Evolutionary conservation across 2,113 vertebrate species (phyloP).

Genomic region (Gymnobelideus leadbeateri): DNA sequence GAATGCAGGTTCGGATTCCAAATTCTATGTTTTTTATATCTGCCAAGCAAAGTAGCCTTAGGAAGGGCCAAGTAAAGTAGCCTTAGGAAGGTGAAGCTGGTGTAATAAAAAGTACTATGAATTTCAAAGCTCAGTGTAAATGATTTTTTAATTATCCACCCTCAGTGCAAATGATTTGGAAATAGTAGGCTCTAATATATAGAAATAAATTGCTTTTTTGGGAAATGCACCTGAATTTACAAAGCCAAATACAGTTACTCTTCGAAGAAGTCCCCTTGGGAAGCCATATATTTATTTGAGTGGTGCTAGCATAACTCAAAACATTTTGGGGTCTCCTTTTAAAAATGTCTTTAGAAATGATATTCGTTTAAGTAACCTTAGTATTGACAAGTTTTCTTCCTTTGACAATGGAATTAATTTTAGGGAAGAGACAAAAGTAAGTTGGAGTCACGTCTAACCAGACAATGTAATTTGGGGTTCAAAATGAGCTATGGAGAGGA

Average conservation of each 20-base stretch:
- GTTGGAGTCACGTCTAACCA: not conserved
- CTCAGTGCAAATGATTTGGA: not conserved
- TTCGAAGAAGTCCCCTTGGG: not conserved
- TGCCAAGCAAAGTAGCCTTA: not conserved
- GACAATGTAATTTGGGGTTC: not conserved
- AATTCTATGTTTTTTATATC: not conserved
- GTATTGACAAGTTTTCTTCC: not conserved
- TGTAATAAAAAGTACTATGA: not conserved
- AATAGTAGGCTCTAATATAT: not conserved
- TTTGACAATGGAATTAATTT: not conserved
- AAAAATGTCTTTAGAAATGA: not conserved
- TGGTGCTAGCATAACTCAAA: not conserved
- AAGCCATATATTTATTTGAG: not conserved
- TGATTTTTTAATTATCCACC: not conserved
- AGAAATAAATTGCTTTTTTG: not conserved
- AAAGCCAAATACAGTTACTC: not conserved
- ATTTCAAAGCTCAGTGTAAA: not conserved
- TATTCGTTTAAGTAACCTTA: not conserved
- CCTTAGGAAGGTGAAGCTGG: not conserved
- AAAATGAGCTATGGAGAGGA: not conserved
- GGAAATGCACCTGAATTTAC: not conserved
- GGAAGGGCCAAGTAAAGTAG: not conserved
- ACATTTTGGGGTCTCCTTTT: not conserved
- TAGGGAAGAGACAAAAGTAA: not conserved
- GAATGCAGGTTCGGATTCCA: not conserved